Evolutionary conservation across 2,797 vertebrate genomes (phyloP), one percentile per base, ranked within the genome.

Genomic region (Rhinophrynus dorsalis): DNA sequence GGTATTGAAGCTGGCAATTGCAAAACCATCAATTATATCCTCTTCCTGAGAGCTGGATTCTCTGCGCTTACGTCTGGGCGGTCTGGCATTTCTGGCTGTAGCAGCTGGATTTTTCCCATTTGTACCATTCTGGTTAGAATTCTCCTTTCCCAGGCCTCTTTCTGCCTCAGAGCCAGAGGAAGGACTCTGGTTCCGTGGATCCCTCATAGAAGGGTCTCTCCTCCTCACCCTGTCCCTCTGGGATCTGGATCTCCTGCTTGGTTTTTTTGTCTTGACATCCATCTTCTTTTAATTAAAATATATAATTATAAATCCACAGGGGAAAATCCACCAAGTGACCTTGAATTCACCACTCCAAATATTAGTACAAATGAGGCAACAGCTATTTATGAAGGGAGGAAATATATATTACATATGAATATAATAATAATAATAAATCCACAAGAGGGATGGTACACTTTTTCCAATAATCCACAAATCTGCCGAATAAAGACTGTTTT

Each of bases 21-120:
- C 94, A 89, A 98, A 97, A 77, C 94, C 95, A 91, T 98, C 96
- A 86, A 98, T 96, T 83, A 97, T 91, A 77, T 97, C 96, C 87
- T 98, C 96, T 78, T 98, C 96, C 84, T 97, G 96, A 26, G 95
- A 97, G 84, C 94, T 92, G 80, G 95, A 96, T 87, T 94, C 94
- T 42, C 94, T 90, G 85, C 96, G 91, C 76, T 94, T 94, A 80
- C 94, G 85, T 76, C 95, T 87, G 62, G 92, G 92, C 81, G 92
- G 91, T 67, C 94, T 92, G 60, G 86, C 84, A 24, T 89, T 82
- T 86, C 91, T 90, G 87, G 88, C 84, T 10, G 89, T 79, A 72
- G 90, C 83, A 24, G 90, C 85, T 79, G 89, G 85, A 86, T 79
- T 90, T 82, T 90, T 89, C 57, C 82, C 87, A 77, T 85, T 71